phyloP scores from a whole-genome alignment of 1,140 invertebrate genomes.

The Bradysia coprophila region DNA sequence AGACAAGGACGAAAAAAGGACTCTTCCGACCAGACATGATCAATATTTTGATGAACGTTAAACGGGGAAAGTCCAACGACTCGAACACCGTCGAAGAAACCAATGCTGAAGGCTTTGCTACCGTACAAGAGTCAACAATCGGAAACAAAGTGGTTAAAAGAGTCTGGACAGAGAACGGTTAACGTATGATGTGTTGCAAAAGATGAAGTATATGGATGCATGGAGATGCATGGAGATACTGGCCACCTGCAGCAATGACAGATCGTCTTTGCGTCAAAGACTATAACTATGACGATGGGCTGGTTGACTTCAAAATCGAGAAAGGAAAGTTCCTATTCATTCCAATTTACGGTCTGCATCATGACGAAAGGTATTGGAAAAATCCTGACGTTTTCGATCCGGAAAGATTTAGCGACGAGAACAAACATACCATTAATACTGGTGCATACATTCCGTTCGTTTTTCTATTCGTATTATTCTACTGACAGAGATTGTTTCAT shows the following conservation, averaged over 20 bases:
- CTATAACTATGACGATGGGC: conserved; percentile 9
- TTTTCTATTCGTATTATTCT: too few relatives aligned
- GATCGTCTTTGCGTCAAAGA: conserved; percentile 25
- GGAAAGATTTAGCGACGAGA: conserved; percentile 29
- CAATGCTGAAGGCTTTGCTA: conserved; percentile 1
- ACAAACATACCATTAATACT: conserved; percentile 14
- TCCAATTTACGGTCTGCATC: conserved; percentile 23
- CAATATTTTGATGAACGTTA: conserved; percentile 24
- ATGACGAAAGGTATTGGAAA: conserved; percentile 28
- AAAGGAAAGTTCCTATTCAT: conserved; percentile 15
- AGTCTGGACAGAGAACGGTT: conserved; percentile 9
- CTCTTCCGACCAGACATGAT: conserved; percentile 26
- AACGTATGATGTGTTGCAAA: conserved; percentile 15
- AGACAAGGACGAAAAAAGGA: conserved; percentile 13
- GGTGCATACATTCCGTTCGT: conserved; percentile 22
- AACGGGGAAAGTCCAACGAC: conserved; percentile 3
- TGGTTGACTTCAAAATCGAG: conserved; percentile 5
- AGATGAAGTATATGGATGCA: conserved; percentile 25
- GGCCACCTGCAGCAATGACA: conserved; percentile 27
- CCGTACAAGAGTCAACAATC: conserved; percentile 3
- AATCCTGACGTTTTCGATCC: conserved; percentile 32
- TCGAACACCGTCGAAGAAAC: conserved; percentile 3
- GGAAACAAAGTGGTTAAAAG: conserved; percentile 1
- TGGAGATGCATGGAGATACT: conserved; percentile 30
- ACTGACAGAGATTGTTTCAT: too few relatives aligned